Evolutionary conservation across 2,113 vertebrate species (phyloP), one percentile per base, ranked within the genome.

Genomic region (Hippocampus comes): DNA sequence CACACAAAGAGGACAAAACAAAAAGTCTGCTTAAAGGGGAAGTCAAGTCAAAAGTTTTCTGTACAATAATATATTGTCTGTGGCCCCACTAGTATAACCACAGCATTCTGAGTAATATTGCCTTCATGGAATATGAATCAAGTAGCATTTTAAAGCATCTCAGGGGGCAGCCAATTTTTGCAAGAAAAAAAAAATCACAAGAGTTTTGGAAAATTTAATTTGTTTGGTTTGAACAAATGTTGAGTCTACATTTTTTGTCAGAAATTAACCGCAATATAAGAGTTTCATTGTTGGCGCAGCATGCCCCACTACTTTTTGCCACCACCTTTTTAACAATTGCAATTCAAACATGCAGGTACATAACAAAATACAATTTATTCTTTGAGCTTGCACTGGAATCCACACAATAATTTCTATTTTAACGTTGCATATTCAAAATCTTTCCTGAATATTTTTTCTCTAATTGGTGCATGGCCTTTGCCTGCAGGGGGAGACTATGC

Each of bases 381-480:
- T 11, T 65, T 17, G 15, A 48, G 23, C 42, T 17, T 27, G 4
- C 23, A 43, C 41, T 25, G 25, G 43, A 66, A 23, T 25, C n/a
- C 12, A 25, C n/a, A 48, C 43, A 25, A 25, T 27, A 2, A 4
- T 66, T 48, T 66, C 23, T 66, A 34, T 61, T 69, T 66, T 56
- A 8, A 25, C 72, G 20, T 41, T 53, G 11, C 38, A 71, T 66
- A 56, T 79, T 84, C 61, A 55, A 55, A 68, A 66, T 73, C 68
- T 60, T 78, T 34, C 27, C 59, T 41, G 51, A 66, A 70, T 55
- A 74, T 73, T 49, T 75, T 71, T 70, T 72, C 66, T 63, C 27
- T 53, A 51, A 23, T 70, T 60, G 61, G 66, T 53, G 67, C 60
- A 63, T 63, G 56, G 53, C 80, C 79, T 85, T 75, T 80, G 67